A percentile compares a stretch with the other conserved stretches of the same genome.
phyloP scores from a whole-genome alignment of 2,888 invertebrate species.

The Scotopteryx bipunctaria region DNA sequence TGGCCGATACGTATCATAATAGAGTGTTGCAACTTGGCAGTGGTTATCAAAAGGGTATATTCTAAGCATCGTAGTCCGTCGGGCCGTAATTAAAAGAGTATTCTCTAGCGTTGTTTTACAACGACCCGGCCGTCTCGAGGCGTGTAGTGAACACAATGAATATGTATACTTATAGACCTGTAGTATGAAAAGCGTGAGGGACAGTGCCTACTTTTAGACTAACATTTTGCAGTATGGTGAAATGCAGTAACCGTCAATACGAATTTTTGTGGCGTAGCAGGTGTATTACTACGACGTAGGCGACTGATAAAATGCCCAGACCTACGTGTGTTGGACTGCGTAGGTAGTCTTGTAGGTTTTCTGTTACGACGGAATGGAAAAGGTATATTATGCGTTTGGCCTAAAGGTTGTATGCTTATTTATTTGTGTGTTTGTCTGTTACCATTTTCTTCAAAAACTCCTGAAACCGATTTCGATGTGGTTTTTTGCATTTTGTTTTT shows the following conservation, averaged over 20 bases:
- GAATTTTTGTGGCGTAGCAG: slow-evolving; percentile 19
- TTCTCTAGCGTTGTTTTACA: slow-evolving; percentile 64
- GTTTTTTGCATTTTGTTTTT: no score
- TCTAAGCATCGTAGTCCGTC: slow-evolving; percentile 59
- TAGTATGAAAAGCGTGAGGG: slow-evolving; percentile 49
- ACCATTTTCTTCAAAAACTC: no score
- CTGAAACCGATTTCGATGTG: no score
- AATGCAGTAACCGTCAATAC: slow-evolving; percentile 21
- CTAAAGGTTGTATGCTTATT: no score
- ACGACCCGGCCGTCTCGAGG: slow-evolving; percentile 57
- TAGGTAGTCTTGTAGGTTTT: not conserved
- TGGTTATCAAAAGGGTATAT: slow-evolving; percentile 61
- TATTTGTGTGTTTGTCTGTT: no score
- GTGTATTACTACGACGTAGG: slow-evolving; percentile 6
- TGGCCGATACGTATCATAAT: slow-evolving; percentile 44
- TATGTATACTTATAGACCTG: slow-evolving; percentile 44
- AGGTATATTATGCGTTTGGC: not conserved
- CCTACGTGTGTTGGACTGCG: not conserved
- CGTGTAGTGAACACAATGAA: slow-evolving; percentile 52
- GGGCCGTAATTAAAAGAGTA: slow-evolving; percentile 65
- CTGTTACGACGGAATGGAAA: not conserved
- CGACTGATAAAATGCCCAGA: slow-evolving; percentile 2
- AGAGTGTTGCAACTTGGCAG: slow-evolving; percentile 39
- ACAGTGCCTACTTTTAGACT: slow-evolving; percentile 43
- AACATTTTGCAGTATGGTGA: slow-evolving; percentile 34